Evolutionary conservation across 2,113 vertebrate genomes (phyloP).

Genomic region (Petaurus breviceps): DNA sequence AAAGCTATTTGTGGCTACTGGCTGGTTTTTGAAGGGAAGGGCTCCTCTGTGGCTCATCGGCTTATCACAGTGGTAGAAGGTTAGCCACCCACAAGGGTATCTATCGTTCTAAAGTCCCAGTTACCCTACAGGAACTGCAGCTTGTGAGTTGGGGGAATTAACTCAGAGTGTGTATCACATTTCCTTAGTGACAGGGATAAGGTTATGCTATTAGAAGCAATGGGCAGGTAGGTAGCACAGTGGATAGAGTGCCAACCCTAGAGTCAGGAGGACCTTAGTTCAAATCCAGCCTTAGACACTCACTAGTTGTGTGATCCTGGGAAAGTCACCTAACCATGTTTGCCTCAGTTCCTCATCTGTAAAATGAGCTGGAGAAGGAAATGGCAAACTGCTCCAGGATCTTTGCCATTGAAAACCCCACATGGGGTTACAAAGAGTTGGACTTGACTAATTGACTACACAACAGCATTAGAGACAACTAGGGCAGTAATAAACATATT

Average conservation of each 20-base stretch:
- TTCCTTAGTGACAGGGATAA: neutral
- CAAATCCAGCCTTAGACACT: neutral
- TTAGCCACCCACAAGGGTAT: neutral
- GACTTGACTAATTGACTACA: neutral
- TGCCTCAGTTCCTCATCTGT: neutral
- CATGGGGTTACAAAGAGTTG: too few species aligned
- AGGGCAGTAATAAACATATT: neutral
- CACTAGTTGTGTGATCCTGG: neutral
- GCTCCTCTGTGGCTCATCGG: neutral
- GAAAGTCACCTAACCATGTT: neutral
- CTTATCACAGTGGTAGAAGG: too few species aligned
- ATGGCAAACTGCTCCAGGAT: neutral
- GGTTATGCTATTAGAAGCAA: fast-evolving
- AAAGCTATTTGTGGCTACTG: neutral
- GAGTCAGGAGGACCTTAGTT: neutral
- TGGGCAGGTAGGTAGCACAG: neutral
- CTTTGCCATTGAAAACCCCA: neutral
- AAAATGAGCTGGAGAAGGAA: neutral
- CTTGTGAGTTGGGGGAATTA: neutral
- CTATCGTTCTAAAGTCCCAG: neutral
- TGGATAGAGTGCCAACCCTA: neutral
- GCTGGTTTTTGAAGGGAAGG: neutral
- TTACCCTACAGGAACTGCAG: neutral
- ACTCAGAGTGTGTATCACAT: neutral
- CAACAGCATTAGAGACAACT: neutral